A percentile compares a stretch with the other conserved stretches of the same genome.
Conservation (phyloP, 2,888 invertebrate species). For the Glyphotaelius pellucidus region DNA sequence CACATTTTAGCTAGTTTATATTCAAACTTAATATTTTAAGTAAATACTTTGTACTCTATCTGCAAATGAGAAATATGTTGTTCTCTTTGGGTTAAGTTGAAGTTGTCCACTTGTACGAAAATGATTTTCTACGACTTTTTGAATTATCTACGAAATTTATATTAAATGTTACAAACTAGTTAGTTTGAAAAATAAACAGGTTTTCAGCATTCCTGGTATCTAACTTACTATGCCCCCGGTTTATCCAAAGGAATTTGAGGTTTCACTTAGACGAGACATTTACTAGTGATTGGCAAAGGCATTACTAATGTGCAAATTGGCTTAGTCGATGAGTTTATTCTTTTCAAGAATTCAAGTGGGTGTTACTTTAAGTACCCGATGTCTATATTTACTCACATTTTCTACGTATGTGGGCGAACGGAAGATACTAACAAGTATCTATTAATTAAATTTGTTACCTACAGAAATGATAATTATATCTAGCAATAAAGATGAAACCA, state of each 20-base stretch:
- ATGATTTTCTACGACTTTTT: no score
- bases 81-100: not conserved
- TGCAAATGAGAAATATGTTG: not conserved
- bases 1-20: no score
- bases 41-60: no score
- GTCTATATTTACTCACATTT: not conserved
- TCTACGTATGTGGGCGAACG: not conserved
- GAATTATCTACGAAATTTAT: not conserved
- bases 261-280: conserved; percentile 5
- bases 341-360: conserved; percentile 6
- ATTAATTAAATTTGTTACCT: not conserved
- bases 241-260: not conserved
- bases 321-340: not conserved
- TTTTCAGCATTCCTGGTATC: not conserved
- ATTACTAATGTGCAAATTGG: conserved; percentile 15
- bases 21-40: no score
- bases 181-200: not conserved
- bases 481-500: not conserved
- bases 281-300: not conserved
- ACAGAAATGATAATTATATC: not conserved
- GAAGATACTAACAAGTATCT: not conserved
- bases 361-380: not conserved
- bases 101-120: no score
- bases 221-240: not conserved
- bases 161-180: not conserved